phyloP scores from a whole-genome alignment of 2,113 vertebrate genomes.

The Ptilorrhoa leucosticta region DNA sequence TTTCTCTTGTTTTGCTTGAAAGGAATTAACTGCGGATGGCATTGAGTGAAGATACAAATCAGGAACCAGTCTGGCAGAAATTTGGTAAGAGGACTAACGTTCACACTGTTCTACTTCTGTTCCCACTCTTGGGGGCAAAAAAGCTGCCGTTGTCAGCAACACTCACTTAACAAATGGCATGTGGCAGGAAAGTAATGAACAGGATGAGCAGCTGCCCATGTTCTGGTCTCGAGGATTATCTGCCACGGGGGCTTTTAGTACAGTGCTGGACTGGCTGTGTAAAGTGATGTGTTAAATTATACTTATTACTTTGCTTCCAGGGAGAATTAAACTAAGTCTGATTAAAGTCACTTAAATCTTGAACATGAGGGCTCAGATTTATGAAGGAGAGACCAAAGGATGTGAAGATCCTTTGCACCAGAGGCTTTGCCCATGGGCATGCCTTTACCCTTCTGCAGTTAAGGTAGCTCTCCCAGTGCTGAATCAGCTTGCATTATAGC shows the following conservation, averaged over 20 bases:
- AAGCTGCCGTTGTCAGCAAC: not conserved
- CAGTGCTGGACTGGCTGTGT: not conserved
- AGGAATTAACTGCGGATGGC: not conserved
- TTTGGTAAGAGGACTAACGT: not conserved
- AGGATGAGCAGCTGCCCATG: not conserved
- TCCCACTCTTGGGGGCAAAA: not conserved
- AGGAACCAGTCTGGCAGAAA: not conserved
- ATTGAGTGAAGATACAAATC: not conserved
- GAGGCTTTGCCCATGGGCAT: not conserved
- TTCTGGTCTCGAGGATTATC: not conserved
- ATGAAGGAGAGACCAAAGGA: not conserved
- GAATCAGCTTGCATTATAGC: not conserved
- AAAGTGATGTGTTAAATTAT: not conserved
- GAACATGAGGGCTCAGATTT: not conserved
- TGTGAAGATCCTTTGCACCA: not conserved
- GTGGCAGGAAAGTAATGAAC: not conserved
- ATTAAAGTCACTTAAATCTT: not conserved
- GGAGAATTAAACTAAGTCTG: not conserved
- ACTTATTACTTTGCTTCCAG: not conserved
- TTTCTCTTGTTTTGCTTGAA: not conserved
- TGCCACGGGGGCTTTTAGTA: not conserved
- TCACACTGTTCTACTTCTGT: not conserved
- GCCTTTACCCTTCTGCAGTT: not conserved
- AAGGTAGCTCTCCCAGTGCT: accelerated
- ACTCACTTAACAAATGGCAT: not conserved